These are phyloP conservation scores for Emys orbicularis DNA, from an alignment of 2,797 vertebrate species.

Conservation along the genomic window DNA sequence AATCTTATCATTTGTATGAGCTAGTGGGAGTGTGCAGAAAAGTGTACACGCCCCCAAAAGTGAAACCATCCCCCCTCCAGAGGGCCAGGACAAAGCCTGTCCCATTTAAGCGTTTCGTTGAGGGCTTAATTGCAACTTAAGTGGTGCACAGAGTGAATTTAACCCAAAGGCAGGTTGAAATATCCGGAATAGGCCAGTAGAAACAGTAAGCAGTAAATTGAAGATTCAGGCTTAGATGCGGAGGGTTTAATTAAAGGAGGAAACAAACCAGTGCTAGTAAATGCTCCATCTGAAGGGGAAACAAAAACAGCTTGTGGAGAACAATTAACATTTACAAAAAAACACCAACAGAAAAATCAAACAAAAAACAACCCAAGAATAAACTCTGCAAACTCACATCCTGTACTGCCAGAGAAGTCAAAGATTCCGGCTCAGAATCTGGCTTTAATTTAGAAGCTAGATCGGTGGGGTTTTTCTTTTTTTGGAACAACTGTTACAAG, in stretches of 20 bases:
- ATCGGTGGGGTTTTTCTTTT: neutral
- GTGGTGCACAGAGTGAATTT: neutral
- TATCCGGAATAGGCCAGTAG: fast-evolving
- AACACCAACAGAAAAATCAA: neutral
- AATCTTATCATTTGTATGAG: neutral
- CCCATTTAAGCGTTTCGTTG: neutral
- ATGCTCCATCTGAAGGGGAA: neutral
- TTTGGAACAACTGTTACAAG: neutral
- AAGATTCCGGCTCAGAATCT: neutral
- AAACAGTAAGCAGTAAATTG: neutral
- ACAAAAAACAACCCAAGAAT: neutral
- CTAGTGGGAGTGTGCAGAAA: neutral
- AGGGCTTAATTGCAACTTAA: neutral
- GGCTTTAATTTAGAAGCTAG: neutral
- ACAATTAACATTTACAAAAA: neutral
- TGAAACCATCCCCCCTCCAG: neutral
- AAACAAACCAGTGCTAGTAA: neutral
- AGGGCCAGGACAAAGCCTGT: neutral
- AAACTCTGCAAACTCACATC: fast-evolving
- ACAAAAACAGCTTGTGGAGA: neutral
- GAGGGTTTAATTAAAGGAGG: neutral
- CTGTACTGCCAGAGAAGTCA: neutral
- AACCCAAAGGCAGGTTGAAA: neutral
- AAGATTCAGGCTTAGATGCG: neutral
- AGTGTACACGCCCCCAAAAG: neutral